Evolutionary conservation across 2,113 vertebrate genomes (phyloP), one percentile per base, ranked within the genome.

Genomic region (Perccottus glenii): DNA sequence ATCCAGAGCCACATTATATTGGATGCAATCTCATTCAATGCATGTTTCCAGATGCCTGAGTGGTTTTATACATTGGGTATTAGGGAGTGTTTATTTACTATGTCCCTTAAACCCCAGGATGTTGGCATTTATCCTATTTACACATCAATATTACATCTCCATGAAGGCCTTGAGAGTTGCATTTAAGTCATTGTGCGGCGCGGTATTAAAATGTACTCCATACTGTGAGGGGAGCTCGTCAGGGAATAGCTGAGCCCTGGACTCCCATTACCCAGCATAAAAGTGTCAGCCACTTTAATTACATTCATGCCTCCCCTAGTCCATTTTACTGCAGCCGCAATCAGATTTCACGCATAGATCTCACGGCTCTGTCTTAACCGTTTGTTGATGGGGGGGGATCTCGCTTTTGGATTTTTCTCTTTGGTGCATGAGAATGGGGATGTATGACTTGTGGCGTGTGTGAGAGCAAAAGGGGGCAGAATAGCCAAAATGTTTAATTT

Each of bases 71-170:
- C 73, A 68, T 86, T 80, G 58, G 79, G 70, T 85, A 85, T 89
- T 89, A 83, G 82, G 61, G 70, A 68, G 69, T 87, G 84, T 92
- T 94, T 95, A 94, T 95, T 94, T 95, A 93, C 92, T 91, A 88
- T 90, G 62, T 89, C 93, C 92, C 85, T 91, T 87, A 85, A 89
- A 92, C 91, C 93, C 92, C 92, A 93, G 93, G 93, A 94, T 96
- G 94, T 95, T 96, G 95, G 92, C 96, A 96, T 98, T 95, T 97
- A 94, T 94, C 94, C 94, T 96, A 94, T 97, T 98, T 98, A 95
- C 94, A 96, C 94, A 95, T 92, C 92, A 94, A 95, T 96, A 96
- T 97, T 96, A 95, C 94, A 93, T 96, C 94, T 93, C 94, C 92
- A 93, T 89, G 90, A 95, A 91, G 95, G 93, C 90, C 90, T 91